Percentiles rank a stretch among this genome's conserved stretches.
These are phyloP conservation scores for Incurvaria masculella DNA, from an alignment of 2,888 invertebrate genomes.

Conservation along the genomic window DNA sequence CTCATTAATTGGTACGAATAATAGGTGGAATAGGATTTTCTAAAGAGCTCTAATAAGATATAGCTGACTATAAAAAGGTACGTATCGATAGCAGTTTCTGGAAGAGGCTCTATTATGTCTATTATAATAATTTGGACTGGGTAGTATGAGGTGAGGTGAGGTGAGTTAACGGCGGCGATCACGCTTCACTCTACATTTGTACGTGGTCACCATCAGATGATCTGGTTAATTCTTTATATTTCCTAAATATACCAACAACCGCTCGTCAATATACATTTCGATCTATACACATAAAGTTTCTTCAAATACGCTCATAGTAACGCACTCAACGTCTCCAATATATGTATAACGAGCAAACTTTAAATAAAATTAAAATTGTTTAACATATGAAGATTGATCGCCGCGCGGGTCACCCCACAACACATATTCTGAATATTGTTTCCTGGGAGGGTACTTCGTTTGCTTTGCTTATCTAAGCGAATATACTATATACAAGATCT, in stretches of 20 bases:
- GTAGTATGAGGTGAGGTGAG: not conserved
- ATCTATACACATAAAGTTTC: constrained; percentile 20
- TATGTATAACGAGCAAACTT: constrained; percentile 56
- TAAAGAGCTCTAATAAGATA: not conserved
- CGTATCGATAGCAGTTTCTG: not conserved
- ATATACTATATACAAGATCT: too few species aligned
- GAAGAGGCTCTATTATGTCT: not conserved
- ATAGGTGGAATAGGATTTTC: not conserved
- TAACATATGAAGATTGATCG: constrained; percentile 51
- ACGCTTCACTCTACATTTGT: constrained; percentile 56
- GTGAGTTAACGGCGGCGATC: constrained; percentile 28
- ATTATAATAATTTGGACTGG: not conserved
- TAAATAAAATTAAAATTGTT: constrained; percentile 53
- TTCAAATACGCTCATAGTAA: constrained; percentile 40
- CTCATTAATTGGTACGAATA: not conserved
- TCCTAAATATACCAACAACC: constrained; percentile 57
- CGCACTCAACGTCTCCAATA: constrained; percentile 25
- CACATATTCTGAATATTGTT: not conserved
- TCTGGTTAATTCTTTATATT: constrained; percentile 54
- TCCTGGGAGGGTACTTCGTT: too few species aligned
- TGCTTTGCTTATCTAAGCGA: too few species aligned
- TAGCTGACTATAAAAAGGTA: not conserved
- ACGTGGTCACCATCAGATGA: constrained; percentile 69
- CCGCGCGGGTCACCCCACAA: constrained; percentile 19
- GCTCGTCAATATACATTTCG: constrained; percentile 29